Evolutionary conservation across 2,797 vertebrate genomes (phyloP), one percentile per base, ranked within the genome.

Genomic region (Danio choprae): DNA sequence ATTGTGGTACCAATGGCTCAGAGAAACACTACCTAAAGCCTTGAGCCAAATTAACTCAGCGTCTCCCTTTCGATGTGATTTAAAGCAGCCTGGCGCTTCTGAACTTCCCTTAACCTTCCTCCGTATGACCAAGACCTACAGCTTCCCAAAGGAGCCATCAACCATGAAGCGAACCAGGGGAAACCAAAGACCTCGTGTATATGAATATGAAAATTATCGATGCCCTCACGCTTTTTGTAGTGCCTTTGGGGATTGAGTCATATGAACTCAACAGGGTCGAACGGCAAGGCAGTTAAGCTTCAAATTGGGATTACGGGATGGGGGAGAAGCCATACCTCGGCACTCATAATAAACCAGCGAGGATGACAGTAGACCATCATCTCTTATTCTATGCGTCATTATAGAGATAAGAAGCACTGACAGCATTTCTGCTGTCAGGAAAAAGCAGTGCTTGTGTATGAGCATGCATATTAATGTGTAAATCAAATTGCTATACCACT

Each of bases 171-270:
- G 87, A 91, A 88, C 89, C 87, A 88, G 88, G 90, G 70, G 75
- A 50, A 91, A 90, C 87, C 87, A 76, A 69, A 87, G 88, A 90
- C 90, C 88, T 90, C 63, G 53, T 84, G 87, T 86, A 86, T 87
- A 82, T 88, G 90, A 87, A 92, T 90, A 93, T 88, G 89, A 93
- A 92, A 91, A 90, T 88, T 84, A 87, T 84, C 22, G 84, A 88
- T 83, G 85, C 64, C 80, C 20, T 73, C 70, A 6, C 43, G 74
- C 36, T 29, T 29, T 88, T 91, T 90, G 92, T 86, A 88, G 83
- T 85, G 85, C 90, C 87, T 88, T 46, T 83, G 89, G 89, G 86
- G 74, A 71, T 84, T 70, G 18, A 77, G 56, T 75, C 83, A 81
- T 70, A 78, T 81, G 67, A 86, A 87, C 78, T 84, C 84, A 84